Base-by-base conservation (phyloP, 1,140 invertebrate genomes). In the Drosophila simulans region DNA sequence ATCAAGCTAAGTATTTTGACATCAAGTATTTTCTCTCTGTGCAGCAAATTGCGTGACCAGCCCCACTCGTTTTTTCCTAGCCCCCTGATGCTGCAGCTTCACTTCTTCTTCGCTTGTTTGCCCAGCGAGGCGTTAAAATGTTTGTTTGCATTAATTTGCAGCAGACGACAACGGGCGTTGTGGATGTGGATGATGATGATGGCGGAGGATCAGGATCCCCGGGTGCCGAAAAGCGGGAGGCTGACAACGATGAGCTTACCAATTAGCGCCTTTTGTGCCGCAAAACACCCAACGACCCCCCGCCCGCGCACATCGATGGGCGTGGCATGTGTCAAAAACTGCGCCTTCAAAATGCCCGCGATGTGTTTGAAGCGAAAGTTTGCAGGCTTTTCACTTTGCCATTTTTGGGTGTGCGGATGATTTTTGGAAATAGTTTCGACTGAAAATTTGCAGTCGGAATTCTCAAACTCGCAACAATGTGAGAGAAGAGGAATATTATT, bases 111-210 rank as follows among this genome's bases (percentile, higher is more conserved):
- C 22, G 66, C 72, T 68, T 86, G 82, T 88, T 86, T 88, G 79
- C 42, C 45, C 79, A 69, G 75, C 83, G 79, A 79, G 83, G 83
- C 83, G 83, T 88, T 88, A 88, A 88, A 88, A 88, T 88, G 83
- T 88, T 88, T 88, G 83, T 88, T 88, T 88, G 79, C 83, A 88
- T 88, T 89, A 88, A 88, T 88, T 88, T 88, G 83, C 74, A 66
- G 64, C 83, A 85, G 83, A 76, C 83, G 71, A 64, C 69, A 73
- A 76, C 58, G 65, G 62, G 46, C 55, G 43, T 54, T 35, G 72
- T 58, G 37, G 65, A 51, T 27, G 31, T 68, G 52, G 43, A 57
- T 42, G 62, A n/a, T 46, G 65, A 51, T 35, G 31, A 52, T 48
- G 55, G 43, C 49, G 25, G 51, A 57, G 69, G 68, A 73, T 55